phyloP scores from a whole-genome alignment of 2,797 vertebrate species.

The Lagorchestes hirsutus region DNA sequence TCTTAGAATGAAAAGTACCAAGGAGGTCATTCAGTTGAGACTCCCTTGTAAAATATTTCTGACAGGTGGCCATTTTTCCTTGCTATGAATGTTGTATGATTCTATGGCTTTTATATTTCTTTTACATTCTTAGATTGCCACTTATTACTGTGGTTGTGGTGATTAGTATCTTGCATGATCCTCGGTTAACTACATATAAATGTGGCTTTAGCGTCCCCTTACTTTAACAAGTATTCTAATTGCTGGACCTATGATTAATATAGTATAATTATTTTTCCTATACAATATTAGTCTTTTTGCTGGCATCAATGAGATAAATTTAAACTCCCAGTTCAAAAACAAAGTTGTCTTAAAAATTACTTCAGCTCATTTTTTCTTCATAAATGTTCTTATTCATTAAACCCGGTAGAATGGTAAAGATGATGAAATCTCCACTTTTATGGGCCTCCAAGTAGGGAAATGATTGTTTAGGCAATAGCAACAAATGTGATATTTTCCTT shows the following conservation, averaged over 20 bases:
- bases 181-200: background rate
- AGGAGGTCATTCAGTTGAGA: background rate
- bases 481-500: background rate
- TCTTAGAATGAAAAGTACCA: background rate
- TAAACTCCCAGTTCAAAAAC: background rate
- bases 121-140: background rate
- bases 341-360: conserved; percentile 11
- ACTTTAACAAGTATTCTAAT: conserved; percentile 21
- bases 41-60: background rate
- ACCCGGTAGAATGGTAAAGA: background rate
- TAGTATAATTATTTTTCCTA: background rate
- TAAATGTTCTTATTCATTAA: conserved; percentile 24
- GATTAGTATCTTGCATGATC: conserved; percentile 32
- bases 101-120: background rate
- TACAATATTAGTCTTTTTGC: background rate
- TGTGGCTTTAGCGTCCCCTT: conserved; percentile 13
- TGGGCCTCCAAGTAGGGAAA: background rate
- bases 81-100: background rate
- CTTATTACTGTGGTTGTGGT: conserved; percentile 29
- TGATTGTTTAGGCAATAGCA: background rate
- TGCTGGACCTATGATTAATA: background rate
- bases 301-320: conserved; percentile 12
- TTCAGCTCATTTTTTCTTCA: background rate
- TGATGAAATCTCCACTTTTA: background rate
- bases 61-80: background rate